Conservation (phyloP, 2,797 vertebrate genomes). For the Hydrocynus forskahlii region DNA sequence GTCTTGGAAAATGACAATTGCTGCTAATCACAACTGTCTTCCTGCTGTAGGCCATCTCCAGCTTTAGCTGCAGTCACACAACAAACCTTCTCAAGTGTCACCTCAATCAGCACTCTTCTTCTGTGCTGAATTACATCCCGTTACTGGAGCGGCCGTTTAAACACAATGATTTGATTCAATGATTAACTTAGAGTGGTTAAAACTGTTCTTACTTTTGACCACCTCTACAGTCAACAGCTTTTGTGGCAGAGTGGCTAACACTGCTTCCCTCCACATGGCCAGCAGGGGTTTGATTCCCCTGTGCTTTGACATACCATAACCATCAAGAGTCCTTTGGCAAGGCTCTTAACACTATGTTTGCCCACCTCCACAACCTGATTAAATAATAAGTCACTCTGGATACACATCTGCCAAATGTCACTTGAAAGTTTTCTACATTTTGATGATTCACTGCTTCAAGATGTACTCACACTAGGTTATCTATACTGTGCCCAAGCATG, state of each 20-base stretch:
- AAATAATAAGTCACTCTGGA: too few species aligned
- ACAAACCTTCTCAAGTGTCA: constrained; percentile 40
- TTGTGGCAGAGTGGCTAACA: not conserved
- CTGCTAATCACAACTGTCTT: constrained; percentile 2
- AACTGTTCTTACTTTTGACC: not conserved
- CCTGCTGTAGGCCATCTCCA: constrained; percentile 18
- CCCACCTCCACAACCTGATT: too few species aligned
- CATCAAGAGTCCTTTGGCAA: too few species aligned
- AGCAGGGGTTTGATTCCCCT: too few species aligned
- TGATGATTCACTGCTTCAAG: too few species aligned
- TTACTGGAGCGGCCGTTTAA: not conserved
- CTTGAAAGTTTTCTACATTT: too few species aligned
- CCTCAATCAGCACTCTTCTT: constrained; percentile 28
- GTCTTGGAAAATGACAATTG: not conserved
- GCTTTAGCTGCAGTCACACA: constrained; percentile 31
- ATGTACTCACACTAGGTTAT: too few species aligned
- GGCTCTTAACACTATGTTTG: too few species aligned
- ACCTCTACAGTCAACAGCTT: not conserved
- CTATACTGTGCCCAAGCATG: too few species aligned
- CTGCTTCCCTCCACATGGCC: not conserved
- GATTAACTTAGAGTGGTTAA: not conserved
- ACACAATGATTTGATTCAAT: not conserved
- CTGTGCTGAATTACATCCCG: constrained; percentile 23
- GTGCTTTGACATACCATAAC: too few species aligned
- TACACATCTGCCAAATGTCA: too few species aligned